phyloP scores from a whole-genome alignment of 2,113 vertebrate genomes.

The Indicator indicator region DNA sequence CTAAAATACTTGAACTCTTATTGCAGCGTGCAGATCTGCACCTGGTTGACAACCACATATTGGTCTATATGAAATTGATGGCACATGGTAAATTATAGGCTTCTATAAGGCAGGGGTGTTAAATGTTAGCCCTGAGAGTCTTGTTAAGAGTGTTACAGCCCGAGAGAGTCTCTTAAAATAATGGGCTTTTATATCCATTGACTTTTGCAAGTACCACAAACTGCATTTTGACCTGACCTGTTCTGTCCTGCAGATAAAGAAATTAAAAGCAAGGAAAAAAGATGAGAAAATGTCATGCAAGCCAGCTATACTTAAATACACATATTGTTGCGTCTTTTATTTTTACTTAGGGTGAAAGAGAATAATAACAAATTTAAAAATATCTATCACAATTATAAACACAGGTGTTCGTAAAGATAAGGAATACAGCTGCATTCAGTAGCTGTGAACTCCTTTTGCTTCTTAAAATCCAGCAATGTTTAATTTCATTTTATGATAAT shows the following conservation, averaged over 20 bases:
- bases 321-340: background rate
- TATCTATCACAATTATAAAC: background rate
- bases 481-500: background rate
- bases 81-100: constrained; percentile 53
- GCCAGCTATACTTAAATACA: background rate
- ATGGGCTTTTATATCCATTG: constrained; percentile 41
- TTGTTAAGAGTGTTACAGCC: constrained; percentile 46
- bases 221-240: constrained; percentile 14
- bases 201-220: constrained; percentile 39
- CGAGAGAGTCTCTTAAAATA: constrained; percentile 56
- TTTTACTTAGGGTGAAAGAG: background rate
- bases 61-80: constrained; percentile 46
- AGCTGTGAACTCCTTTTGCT: background rate
- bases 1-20: background rate
- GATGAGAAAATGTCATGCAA: constrained; percentile 5
- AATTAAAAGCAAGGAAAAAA: background rate
- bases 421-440: background rate
- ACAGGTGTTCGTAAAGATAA: background rate
- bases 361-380: constrained; percentile 18
- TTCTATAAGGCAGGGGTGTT: constrained; percentile 38
- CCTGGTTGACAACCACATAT: constrained; percentile 27
- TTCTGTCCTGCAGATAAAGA: background rate
- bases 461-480: background rate
- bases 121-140: constrained; percentile 56
- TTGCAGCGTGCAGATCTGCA: background rate